These are phyloP conservation scores for Habrosyne pyritoides DNA, from an alignment of 2,888 invertebrate genomes.

Conservation along the genomic window DNA sequence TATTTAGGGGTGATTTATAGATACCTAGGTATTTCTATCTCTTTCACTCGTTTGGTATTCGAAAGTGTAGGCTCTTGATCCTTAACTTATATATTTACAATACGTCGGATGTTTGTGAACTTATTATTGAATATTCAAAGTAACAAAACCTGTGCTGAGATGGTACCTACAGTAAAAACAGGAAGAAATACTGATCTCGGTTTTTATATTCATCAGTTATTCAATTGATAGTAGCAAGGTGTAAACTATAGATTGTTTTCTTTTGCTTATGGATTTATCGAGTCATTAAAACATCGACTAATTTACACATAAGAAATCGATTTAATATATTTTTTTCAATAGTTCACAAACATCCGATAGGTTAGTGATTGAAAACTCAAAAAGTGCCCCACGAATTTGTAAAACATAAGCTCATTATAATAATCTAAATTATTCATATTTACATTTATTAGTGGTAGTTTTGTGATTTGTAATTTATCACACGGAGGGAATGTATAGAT, in stretches of 20 bases:
- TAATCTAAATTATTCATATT: constrained; percentile 67
- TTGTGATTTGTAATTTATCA: constrained; percentile 62
- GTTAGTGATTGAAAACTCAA: constrained; percentile 44
- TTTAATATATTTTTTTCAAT: background rate
- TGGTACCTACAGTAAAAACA: background rate
- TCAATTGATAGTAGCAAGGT: too few relatives aligned
- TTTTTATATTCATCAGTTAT: too few relatives aligned
- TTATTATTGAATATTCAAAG: too few relatives aligned
- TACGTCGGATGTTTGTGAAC: constrained; percentile 35
- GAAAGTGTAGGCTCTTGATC: constrained; percentile 43
- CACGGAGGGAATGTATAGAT: constrained; percentile 61
- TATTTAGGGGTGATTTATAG: constrained; percentile 44
- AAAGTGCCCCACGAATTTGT: constrained; percentile 79
- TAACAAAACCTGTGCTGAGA: too few relatives aligned
- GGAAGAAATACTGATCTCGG: too few relatives aligned
- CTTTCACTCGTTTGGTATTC: constrained; percentile 53
- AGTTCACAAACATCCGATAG: constrained; percentile 40
- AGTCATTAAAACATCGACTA: background rate
- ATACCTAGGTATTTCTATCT: constrained; percentile 47
- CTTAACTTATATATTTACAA: constrained; percentile 36
- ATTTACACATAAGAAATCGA: background rate
- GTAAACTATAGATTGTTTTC: too few relatives aligned
- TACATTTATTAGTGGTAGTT: constrained; percentile 66
- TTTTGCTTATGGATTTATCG: background rate
- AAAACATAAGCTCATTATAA: constrained; percentile 61